A percentile compares a stretch with the other conserved stretches of the same genome.
These are phyloP conservation scores for Seriola dumerili DNA, from an alignment of 2,113 vertebrate species.

Conservation along the genomic window DNA sequence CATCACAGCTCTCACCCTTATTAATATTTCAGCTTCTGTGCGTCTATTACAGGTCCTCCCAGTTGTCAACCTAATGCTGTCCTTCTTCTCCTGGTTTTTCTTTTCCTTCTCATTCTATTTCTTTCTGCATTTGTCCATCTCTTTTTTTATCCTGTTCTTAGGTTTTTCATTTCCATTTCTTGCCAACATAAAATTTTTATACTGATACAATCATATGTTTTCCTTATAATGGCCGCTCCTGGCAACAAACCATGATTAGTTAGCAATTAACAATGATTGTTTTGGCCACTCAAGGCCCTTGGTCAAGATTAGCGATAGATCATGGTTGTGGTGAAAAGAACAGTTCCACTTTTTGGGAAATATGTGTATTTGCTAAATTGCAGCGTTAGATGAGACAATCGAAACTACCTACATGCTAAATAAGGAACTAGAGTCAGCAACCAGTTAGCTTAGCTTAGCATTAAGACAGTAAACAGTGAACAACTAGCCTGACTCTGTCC, in stretches of 20 bases:
- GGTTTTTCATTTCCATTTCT: neutral
- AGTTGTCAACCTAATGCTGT: conserved; percentile 26
- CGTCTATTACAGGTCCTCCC: conserved; percentile 47
- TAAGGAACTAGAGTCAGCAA: neutral
- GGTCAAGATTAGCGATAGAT: neutral
- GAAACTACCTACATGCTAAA: neutral
- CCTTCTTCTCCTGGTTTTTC: neutral
- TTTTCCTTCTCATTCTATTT: conserved; percentile 9
- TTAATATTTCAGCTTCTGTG: conserved; percentile 69
- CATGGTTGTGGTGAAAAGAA: neutral
- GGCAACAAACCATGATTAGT: neutral
- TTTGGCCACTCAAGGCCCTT: neutral
- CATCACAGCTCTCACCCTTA: conserved; percentile 62
- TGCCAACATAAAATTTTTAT: neutral
- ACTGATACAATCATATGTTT: neutral
- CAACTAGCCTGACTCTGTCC: neutral
- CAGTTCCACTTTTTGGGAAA: neutral
- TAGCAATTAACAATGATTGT: neutral
- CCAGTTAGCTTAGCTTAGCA: neutral
- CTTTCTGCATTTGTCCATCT: neutral
- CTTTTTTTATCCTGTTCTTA: neutral
- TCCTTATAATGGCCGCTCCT: neutral
- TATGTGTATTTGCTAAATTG: neutral
- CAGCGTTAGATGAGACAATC: neutral
- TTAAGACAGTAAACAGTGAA: neutral